These are phyloP conservation scores for Scaptomyza polygonia DNA, from an alignment of 2,888 invertebrate genomes.

Conservation along the genomic window DNA sequence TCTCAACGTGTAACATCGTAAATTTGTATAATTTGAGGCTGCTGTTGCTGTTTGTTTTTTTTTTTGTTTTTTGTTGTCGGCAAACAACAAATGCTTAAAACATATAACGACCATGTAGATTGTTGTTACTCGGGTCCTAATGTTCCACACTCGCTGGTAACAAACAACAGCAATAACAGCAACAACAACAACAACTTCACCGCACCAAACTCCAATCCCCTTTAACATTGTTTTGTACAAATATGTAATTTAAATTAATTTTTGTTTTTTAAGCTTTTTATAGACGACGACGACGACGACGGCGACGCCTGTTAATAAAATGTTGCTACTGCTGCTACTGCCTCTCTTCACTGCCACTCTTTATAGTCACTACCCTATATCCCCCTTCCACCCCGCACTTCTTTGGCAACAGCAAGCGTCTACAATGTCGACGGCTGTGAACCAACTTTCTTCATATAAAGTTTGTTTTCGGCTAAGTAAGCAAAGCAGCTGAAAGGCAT, in stretches of 20 bases:
- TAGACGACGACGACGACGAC: too few relatives aligned
- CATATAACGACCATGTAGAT: conserved; percentile 35
- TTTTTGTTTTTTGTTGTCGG: conserved; percentile 39
- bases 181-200: neutral
- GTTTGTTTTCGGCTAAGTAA: conserved; percentile 68
- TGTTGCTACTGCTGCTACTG: conserved; percentile 43
- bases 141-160: neutral
- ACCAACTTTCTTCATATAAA: conserved; percentile 75
- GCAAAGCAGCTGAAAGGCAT: conserved; percentile 66
- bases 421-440: conserved; percentile 47
- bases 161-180: neutral
- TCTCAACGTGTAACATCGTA: conserved; percentile 67
- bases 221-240: conserved; percentile 66
- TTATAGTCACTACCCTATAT: neutral
- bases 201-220: too few relatives aligned
- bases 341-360: too few relatives aligned
- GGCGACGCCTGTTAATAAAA: conserved; percentile 77
- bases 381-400: too few relatives aligned
- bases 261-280: conserved; percentile 75
- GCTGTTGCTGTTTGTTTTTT: too few relatives aligned
- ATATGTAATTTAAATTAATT: conserved; percentile 79
- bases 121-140: conserved; percentile 3
- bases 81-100: conserved; percentile 39
- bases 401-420: neutral
- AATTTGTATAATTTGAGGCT: conserved; percentile 76